phyloP scores from a whole-genome alignment of 2,888 invertebrate species.

The Amphipoea lucens region DNA sequence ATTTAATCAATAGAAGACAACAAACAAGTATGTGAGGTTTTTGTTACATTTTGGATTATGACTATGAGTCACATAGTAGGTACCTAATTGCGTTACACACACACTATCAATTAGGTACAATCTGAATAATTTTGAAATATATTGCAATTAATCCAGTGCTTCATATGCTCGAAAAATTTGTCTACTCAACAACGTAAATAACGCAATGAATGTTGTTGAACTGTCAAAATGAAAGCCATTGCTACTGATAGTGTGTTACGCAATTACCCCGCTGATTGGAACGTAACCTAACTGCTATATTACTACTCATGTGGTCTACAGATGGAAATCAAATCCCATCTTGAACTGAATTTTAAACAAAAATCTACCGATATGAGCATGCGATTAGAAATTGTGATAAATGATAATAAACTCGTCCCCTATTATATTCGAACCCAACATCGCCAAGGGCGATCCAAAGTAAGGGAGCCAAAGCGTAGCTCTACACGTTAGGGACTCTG shows the following conservation, averaged over 20 bases:
- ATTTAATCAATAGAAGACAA: not conserved
- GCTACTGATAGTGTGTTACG: not conserved
- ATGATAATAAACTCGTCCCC: constrained; percentile 42
- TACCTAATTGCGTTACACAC: not conserved
- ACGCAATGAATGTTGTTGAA: not conserved
- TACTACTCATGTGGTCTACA: not conserved
- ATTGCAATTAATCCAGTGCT: not conserved
- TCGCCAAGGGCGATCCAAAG: constrained; percentile 13
- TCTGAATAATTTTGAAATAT: not conserved
- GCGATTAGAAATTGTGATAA: constrained; percentile 32
- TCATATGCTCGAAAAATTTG: not conserved
- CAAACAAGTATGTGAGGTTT: not conserved
- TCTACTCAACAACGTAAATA: not conserved
- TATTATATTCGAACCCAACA: constrained; percentile 19
- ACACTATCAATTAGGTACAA: not conserved
- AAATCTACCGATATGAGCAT: constrained; percentile 41
- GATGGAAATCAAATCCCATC: constrained; percentile 11
- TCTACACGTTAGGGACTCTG: constrained; percentile 24
- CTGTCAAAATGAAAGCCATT: not conserved
- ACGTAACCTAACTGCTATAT: not conserved
- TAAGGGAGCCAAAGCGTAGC: constrained; percentile 24
- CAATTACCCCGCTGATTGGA: not conserved
- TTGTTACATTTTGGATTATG: not conserved
- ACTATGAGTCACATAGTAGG: not conserved
- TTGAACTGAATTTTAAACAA: constrained; percentile 13